phyloP scores from a whole-genome alignment of 2,888 invertebrate genomes.

The Maniola hyperantus region DNA sequence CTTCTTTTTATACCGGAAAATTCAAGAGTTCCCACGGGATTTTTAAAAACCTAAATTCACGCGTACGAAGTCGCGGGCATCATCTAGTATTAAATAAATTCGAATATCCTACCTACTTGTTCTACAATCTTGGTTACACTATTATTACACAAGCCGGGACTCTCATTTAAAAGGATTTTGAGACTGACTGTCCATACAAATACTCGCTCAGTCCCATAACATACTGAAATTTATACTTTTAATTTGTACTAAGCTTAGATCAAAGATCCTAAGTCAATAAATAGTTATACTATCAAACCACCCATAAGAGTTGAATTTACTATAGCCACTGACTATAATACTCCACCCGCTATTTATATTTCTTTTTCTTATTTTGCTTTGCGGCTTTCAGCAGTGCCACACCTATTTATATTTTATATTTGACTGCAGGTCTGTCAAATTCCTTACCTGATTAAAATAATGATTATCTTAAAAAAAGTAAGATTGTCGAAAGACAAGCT shows the following conservation, averaged over 20 bases:
- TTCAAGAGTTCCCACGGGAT: no score
- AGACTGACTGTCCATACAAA: background rate
- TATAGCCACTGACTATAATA: background rate
- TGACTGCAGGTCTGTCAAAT: background rate
- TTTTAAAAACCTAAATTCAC: no score
- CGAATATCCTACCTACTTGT: no score
- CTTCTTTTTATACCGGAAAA: no score
- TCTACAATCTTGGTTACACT: background rate
- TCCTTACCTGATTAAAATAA: no score
- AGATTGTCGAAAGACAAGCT: no score
- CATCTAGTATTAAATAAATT: no score
- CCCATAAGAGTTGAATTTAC: constrained; percentile 7
- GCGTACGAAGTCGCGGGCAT: no score
- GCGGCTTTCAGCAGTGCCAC: no score
- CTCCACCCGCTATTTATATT: background rate
- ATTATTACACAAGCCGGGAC: background rate
- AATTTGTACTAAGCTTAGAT: constrained; percentile 13
- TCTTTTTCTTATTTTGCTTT: no score
- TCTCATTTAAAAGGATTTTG: background rate
- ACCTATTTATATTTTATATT: background rate
- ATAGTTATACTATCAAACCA: constrained; percentile 7
- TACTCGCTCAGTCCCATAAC: constrained; percentile 5
- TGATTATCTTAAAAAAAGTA: no score
- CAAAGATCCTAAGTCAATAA: constrained; percentile 4
- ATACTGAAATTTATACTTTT: constrained; percentile 14